Evolutionary conservation across 2,797 vertebrate species (phyloP), one percentile per base, ranked within the genome.

Genomic region (Chrysocyon brachyurus): DNA sequence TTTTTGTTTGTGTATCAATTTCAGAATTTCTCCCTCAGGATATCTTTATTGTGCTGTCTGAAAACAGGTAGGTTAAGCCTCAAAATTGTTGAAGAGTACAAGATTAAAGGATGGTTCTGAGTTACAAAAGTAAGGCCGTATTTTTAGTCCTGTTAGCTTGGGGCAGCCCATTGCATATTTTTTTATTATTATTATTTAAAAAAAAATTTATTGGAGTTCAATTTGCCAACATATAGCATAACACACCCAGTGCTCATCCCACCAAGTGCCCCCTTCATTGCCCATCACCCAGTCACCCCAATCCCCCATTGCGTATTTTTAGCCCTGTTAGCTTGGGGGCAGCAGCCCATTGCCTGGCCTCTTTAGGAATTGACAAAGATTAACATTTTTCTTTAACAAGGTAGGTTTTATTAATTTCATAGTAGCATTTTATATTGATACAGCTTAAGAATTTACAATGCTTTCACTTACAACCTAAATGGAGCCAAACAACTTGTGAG

Each of bases 311-410:
- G 40, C 52, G 64, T 63, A 12, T 46, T 90, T 91, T 78, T 46
- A 21, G 57, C 84, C 21, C 40, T n/a, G 0, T 26, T 79, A 36
- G 28, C 26, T 46, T 46, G 46, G 75, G 4, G 66, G 61, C n/a
- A 91, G 46, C 52, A 91, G 46, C 52, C 52, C 22, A 64, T 78
- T 36, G 7, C 16, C 28, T 89, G 73, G 52, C 49, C 19, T 89
- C 19, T 61, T 78, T 4, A 33, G 73, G 57, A 90, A 86, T 5
- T 77, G 40, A 63, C 14, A 83, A 87, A 78, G 40, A 9, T 40
- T 66, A 79, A 66, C 36, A 75, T n/a, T 96, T 87, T 93, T 79
- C 46, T 88, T 84, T 85, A 75, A 81, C 57, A 94, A 93, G 24
- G 16, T 57, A 90, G 54, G 15, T 56, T 94, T 96, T 89, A 56